Conservation (phyloP, 2,797 vertebrate species). For the Columba guinea region DNA sequence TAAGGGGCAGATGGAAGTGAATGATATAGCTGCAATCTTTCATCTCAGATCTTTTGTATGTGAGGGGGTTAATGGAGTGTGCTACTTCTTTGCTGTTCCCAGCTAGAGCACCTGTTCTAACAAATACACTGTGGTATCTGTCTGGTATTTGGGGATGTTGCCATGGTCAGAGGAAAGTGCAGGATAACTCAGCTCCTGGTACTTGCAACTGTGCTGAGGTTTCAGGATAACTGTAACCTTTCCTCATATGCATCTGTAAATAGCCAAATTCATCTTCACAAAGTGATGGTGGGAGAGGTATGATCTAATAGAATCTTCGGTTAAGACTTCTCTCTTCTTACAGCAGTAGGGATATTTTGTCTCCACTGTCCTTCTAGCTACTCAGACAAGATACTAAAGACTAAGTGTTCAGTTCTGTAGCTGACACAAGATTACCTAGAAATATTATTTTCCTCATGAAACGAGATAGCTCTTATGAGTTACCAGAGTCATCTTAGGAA, state of each 20-base stretch:
- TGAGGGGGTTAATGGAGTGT: background rate
- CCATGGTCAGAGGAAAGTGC: background rate
- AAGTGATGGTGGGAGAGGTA: background rate
- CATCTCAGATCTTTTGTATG: background rate
- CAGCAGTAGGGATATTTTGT: background rate
- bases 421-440: background rate
- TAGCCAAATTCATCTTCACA: background rate
- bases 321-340: background rate
- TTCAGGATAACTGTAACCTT: background rate
- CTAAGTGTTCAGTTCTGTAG: background rate
- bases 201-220: background rate
- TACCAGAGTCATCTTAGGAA: background rate
- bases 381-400: background rate
- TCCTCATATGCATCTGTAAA: background rate
- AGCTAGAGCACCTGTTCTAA: background rate
- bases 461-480: background rate
- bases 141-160: background rate
- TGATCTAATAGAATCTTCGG: background rate
- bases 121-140: background rate
- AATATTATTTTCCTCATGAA: background rate
- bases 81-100: background rate
- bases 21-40: background rate
- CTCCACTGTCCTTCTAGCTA: background rate
- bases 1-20: background rate
- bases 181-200: background rate